phyloP scores from a whole-genome alignment of 2,888 invertebrate species.

The Clunio marinus region DNA sequence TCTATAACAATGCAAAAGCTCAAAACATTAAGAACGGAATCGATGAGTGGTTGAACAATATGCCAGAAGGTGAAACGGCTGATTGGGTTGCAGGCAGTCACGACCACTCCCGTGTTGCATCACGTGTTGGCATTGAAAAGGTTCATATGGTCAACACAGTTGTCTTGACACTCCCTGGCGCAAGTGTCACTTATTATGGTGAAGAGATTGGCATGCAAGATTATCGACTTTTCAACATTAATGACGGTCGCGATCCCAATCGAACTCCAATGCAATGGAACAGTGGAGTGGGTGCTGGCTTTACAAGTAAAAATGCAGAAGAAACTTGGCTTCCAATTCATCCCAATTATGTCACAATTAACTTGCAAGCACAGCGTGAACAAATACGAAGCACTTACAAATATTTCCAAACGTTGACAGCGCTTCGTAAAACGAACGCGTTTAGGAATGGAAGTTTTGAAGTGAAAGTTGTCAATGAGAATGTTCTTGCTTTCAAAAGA shows the following conservation, averaged over 20 bases:
- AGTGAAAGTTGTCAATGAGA: conserved; percentile 5
- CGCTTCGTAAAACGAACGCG: not conserved
- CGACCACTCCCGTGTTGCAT: conserved; percentile 59
- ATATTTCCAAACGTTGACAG: conserved; percentile 18
- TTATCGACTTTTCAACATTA: not conserved
- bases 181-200: conserved; percentile 69
- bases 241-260: conserved; percentile 40
- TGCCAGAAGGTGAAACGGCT: conserved; percentile 54
- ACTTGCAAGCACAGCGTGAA: conserved; percentile 54
- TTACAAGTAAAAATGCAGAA: conserved; percentile 41
- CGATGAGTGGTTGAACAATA: conserved; percentile 55
- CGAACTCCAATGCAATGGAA: conserved; percentile 47
- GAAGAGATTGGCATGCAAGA: conserved; percentile 37
- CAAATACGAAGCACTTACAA: conserved; percentile 41
- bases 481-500: conserved; percentile 11
- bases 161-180: conserved; percentile 68
- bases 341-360: conserved; percentile 57
- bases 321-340: conserved; percentile 61
- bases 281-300: conserved; percentile 20
- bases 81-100: conserved; percentile 70
- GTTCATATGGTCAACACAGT: conserved; percentile 67
- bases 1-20: conserved; percentile 52
- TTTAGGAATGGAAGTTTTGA: conserved; percentile 7
- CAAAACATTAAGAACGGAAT: conserved; percentile 53
- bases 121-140: conserved; percentile 60